Evolutionary conservation across 2,797 vertebrate genomes (phyloP).

Genomic region (Aplochiton taeniatus): DNA sequence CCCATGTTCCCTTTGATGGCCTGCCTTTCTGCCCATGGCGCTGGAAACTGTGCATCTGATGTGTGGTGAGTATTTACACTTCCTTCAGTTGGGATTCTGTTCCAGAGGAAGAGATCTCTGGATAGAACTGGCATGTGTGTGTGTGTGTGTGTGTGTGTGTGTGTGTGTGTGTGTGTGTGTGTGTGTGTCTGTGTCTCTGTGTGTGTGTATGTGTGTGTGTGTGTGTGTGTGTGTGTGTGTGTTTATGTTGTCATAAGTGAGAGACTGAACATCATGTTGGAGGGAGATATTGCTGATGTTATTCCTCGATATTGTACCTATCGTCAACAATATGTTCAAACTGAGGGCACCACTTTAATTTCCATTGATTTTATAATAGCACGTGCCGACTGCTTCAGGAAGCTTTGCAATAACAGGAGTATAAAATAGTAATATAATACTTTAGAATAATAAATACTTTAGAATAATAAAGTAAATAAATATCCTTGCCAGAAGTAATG

Average conservation of each 20-base stretch:
- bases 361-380: conserved; percentile 14
- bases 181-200: neutral
- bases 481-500: conserved; percentile 11
- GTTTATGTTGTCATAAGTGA: neutral
- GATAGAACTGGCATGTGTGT: neutral
- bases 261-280: neutral
- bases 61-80: conserved; percentile 37
- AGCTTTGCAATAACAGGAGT: conserved; percentile 5
- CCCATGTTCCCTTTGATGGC: neutral
- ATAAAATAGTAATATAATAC: too few species aligned
- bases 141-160: conserved; percentile 5
- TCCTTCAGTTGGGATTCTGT: neutral
- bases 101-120: neutral
- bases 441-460: too few species aligned
- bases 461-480: too few species aligned
- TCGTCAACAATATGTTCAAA: neutral
- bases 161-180: neutral
- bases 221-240: neutral
- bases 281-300: neutral
- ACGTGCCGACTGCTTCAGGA: conserved; percentile 3
- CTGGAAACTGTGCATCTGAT: conserved; percentile 10
- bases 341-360: neutral
- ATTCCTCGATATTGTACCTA: neutral
- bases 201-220: neutral
- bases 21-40: conserved; percentile 16